Conservation (phyloP, 1,140 invertebrate genomes). For the Pachypsylla venusta region DNA sequence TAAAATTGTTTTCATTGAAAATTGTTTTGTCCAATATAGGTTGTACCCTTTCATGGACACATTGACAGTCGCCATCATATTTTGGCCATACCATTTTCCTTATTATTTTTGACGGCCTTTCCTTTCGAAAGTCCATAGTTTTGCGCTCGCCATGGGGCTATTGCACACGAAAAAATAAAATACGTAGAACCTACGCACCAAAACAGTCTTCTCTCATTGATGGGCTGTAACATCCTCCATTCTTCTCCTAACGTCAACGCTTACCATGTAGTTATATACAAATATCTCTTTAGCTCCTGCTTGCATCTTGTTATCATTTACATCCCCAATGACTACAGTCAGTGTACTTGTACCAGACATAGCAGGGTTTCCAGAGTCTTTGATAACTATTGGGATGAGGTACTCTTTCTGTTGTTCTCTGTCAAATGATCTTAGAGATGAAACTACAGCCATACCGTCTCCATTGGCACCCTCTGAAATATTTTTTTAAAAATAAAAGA, state of each 20-base stretch:
- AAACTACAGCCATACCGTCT: constrained; percentile 87
- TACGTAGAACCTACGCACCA: no score
- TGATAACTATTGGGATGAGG: constrained; percentile 84
- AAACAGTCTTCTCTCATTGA: no score
- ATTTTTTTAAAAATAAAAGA: no score
- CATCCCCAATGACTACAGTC: constrained; percentile 88
- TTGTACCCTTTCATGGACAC: background rate
- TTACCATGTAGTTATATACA: constrained; percentile 82
- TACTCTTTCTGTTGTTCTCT: constrained; percentile 92
- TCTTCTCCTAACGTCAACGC: no score
- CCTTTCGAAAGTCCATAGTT: no score
- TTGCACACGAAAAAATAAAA: no score
- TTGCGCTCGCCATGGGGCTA: no score
- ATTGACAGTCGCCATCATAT: background rate
- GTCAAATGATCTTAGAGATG: constrained; percentile 79
- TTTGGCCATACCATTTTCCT: background rate
- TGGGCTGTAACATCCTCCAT: no score
- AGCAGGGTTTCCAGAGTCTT: constrained; percentile 70
- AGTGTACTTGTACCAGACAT: constrained; percentile 91
- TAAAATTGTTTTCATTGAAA: constrained; percentile 17
- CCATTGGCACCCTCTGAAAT: constrained; percentile 76
- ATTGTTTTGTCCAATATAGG: no score
- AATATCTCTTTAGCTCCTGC: constrained; percentile 91
- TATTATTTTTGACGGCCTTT: no score
- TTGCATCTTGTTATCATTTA: constrained; percentile 95